Evolutionary conservation across 2,797 vertebrate genomes (phyloP).

Genomic region (Semotilus atromaculatus): DNA sequence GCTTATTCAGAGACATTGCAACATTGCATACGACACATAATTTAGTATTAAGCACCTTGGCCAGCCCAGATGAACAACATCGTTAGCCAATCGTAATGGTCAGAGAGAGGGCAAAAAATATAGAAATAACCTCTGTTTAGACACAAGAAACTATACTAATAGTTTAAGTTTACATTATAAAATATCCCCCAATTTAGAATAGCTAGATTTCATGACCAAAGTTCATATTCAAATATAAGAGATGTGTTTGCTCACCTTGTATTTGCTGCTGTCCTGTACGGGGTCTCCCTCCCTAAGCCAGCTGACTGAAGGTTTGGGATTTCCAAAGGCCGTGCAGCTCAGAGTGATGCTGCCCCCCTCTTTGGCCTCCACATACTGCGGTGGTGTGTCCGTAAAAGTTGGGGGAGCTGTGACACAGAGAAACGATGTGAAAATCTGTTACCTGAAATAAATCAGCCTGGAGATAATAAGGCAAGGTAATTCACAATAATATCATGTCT

Average conservation of each 20-base stretch:
- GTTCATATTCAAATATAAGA: not conserved
- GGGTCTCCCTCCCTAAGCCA: constrained; percentile 91
- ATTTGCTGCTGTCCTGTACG: constrained; percentile 53
- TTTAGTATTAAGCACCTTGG: not conserved
- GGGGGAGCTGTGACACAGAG: constrained; percentile 86
- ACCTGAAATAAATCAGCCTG: not conserved
- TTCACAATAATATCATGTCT: not conserved
- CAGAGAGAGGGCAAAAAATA: not conserved
- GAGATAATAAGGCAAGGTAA: not conserved
- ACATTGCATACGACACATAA: not conserved
- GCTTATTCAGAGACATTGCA: not conserved
- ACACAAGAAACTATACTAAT: not conserved
- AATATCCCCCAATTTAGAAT: not conserved
- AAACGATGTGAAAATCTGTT: not conserved
- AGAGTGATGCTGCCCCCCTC: constrained; percentile 92
- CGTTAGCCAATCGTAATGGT: not conserved
- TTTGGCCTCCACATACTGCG: constrained; percentile 96
- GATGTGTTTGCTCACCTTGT: constrained; percentile 49
- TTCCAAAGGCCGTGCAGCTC: constrained; percentile 95
- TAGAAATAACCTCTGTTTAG: not conserved
- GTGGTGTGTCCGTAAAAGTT: constrained; percentile 94
- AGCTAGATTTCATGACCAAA: not conserved
- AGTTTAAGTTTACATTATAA: not conserved
- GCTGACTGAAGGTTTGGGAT: constrained; percentile 96
- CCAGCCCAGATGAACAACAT: not conserved